These are phyloP conservation scores for Amazonetta brasiliensis DNA, from an alignment of 2,797 vertebrate genomes.

Conservation along the genomic window DNA sequence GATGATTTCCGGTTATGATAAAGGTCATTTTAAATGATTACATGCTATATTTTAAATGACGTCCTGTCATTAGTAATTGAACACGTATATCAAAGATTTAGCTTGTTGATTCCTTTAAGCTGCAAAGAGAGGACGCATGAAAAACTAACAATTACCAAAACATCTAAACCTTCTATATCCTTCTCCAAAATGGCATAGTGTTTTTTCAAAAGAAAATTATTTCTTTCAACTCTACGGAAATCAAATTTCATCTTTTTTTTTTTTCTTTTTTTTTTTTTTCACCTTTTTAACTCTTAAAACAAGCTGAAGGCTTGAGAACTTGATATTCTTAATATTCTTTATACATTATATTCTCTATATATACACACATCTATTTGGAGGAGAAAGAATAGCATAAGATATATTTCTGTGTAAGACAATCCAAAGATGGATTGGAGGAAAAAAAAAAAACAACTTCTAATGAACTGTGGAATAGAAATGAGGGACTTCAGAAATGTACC, in stretches of 20 bases:
- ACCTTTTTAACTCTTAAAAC: background rate
- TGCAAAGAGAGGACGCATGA: background rate
- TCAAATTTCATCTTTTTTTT: background rate
- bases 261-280: background rate
- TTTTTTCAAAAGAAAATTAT: background rate
- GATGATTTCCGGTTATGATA: background rate
- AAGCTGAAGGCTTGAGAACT: background rate
- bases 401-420: background rate
- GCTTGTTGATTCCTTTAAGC: background rate
- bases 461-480: background rate
- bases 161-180: background rate
- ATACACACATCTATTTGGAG: background rate
- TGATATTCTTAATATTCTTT: background rate
- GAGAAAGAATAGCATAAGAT: background rate
- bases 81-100: background rate
- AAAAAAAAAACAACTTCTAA: background rate
- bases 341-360: background rate
- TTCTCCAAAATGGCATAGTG: background rate
- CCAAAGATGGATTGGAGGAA: background rate
- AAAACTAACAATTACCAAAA: background rate
- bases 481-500: background rate
- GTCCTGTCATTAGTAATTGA: background rate
- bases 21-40: background rate
- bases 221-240: background rate
- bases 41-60: background rate